Base-by-base conservation (phyloP, 2,888 invertebrate genomes). In the Mythimna pallens region DNA sequence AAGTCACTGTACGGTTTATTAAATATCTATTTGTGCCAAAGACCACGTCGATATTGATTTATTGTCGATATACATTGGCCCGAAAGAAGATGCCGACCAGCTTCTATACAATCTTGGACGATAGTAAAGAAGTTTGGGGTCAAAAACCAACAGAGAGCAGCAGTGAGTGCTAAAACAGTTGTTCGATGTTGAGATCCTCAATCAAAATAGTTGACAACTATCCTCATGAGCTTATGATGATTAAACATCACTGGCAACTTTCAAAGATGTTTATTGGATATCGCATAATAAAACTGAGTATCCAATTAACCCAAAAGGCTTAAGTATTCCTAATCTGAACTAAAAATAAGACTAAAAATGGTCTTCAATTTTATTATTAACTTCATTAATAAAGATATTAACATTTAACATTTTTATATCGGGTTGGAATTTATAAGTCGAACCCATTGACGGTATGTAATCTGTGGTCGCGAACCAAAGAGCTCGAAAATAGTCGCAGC, bases 401-500 rank as follows among this genome's bases (percentile, higher is more conserved):
- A 52, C 36, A 61, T 63, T 65, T 58, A 54, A 55, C 50, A 64
- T 47, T 72, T 70, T 75, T 62, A 78, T 43, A 71, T 80, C 50
- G 47, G 9, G 14, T 62, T 0, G 61, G 68, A 63, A 80, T 82
- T 47, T 71, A 73, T 69, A 72, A 63, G 59, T 22, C 65, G 25
- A 68, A 68, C 34, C 30, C n/a, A 34, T 70, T 62, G 73, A 78
- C 71, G 47, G 47, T 14, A 20, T 40, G 1, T 81, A 65, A 86
- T 85, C 76, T 82, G 61, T 76, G 68, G 57, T 66, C 65, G 59
- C 61, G 65, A 68, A 70, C 70, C 40, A 80, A 76, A 69, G 62
- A 78, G 89, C 91, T 88, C 89, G 88, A 89, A 89, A 91, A 89
- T 89, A 88, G 83, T 87, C 84, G 80, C 87, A 52, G 59, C 71